Evolutionary conservation across 2,888 invertebrate species (phyloP).

Genomic region (Elmis aenea): DNA sequence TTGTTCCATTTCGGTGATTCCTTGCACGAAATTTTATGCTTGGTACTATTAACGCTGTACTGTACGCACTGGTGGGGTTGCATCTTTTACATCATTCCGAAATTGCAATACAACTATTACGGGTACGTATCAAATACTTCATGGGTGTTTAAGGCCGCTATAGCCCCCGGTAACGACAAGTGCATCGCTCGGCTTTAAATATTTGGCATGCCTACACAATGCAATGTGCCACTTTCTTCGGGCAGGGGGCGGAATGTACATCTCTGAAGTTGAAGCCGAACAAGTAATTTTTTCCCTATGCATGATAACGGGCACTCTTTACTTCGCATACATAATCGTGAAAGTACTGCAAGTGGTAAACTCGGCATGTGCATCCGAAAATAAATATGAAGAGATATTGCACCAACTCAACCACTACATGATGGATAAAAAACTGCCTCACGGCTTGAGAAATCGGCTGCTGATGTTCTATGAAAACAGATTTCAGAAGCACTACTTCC

Average conservation of each 20-base stretch:
- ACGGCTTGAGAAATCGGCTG: conserved; percentile 39
- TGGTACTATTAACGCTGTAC: conserved; percentile 14
- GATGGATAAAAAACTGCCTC: conserved; percentile 42
- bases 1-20: conserved; percentile 1
- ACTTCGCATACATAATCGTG: conserved; percentile 33
- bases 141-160: conserved; percentile 15
- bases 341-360: conserved; percentile 36
- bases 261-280: conserved; percentile 19
- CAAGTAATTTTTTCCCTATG: conserved; percentile 25
- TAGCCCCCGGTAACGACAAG: conserved; percentile 11
- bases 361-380: conserved; percentile 33
- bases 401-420: conserved; percentile 44
- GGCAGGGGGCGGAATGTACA: conserved; percentile 24
- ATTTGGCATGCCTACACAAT: conserved; percentile 23
- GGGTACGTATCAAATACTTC: conserved; percentile 6
- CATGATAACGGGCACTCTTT: conserved; percentile 27
- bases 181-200: conserved; percentile 5
- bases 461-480: conserved; percentile 43
- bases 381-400: conserved; percentile 44
- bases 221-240: conserved; percentile 33
- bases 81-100: conserved; percentile 18
- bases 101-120: conserved; percentile 8
- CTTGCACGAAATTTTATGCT: conserved; percentile 5
- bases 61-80: conserved; percentile 26
- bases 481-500: conserved; percentile 44